Base-by-base conservation (phyloP, 2,797 vertebrate species). In the Hippoglossus hippoglossus region DNA sequence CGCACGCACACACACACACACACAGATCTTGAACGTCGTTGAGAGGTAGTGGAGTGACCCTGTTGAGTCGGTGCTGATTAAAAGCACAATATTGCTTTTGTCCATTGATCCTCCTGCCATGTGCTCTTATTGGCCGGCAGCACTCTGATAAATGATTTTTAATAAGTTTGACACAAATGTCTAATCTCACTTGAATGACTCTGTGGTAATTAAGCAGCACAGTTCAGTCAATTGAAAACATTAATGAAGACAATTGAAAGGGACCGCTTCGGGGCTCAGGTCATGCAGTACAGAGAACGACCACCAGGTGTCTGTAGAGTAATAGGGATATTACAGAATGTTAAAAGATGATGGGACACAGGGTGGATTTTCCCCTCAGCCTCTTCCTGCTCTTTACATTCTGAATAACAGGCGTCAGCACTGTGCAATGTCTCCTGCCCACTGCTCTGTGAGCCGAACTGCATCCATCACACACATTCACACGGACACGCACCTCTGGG, bases 271-370 rank as follows among this genome's bases (percentile, higher is more conserved):
- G 72, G 71, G 9, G 12, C 24, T 54, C 60, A 67, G 21, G 77
- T 36, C 31, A 46, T 78, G 87, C 67, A 89, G 71, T 88, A 67
- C 85, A 24, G 15, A 22, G 5, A 2, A 46, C 0, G 26, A 25
- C 90, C 93, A 90, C 85, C 68, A 93, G 91, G 83, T 85, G 93
- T 89, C 88, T 77, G 87, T 91, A 91, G 82, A 73, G 89, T 80
- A 65, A 78, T 47, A 71, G 68, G 13, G 46, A 85, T 83, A 28
- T 24, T 39, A 19, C 4, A 25, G 63, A 44, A 15, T 9, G 18
- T 57, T 3, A 21, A 59, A 59, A 24, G 12, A 39, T 34, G 31
- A 34, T 8, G 31, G 31, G 3, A 34, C 9, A 2, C 9, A 13
- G 36, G 36, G 12, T 39, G 36, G 11, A 39, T 39, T 63, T 61